Conservation (phyloP, 2,797 vertebrate genomes). For the Pempheris klunzingeri region DNA sequence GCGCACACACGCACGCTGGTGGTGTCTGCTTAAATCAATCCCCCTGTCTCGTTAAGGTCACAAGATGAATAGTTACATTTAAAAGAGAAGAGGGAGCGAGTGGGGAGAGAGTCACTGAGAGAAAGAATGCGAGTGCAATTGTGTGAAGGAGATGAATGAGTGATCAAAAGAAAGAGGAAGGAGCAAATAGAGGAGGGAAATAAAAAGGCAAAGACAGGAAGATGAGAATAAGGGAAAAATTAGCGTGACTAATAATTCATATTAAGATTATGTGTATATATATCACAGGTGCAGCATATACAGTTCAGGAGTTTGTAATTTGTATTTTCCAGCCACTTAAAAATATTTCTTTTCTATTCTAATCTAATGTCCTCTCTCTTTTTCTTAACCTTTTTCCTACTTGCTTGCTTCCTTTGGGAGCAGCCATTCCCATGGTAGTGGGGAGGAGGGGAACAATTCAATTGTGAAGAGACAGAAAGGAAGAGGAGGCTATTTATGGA, state of each 20-base stretch:
- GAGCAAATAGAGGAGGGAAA: background rate
- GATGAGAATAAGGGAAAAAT: background rate
- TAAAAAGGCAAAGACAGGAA: background rate
- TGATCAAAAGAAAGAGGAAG: background rate
- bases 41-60: conserved; percentile 62
- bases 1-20: too few species aligned
- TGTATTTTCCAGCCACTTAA: background rate
- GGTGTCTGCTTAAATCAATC: conserved; percentile 57
- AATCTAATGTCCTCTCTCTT: conserved; percentile 14
- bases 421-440: conserved; percentile 25
- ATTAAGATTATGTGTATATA: background rate
- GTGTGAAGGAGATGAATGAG: conserved; percentile 40
- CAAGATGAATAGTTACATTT: conserved; percentile 66
- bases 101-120: conserved; percentile 14
- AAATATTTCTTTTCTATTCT: background rate
- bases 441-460: conserved; percentile 20
- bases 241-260: background rate
- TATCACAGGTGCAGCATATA: background rate
- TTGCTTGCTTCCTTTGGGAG: conserved; percentile 40
- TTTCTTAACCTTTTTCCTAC: conserved; percentile 38
- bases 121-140: conserved; percentile 11
- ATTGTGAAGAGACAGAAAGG: conserved; percentile 17
- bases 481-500: conserved; percentile 51
- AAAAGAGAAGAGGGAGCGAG: conserved; percentile 31
- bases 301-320: background rate